phyloP scores from a whole-genome alignment of 2,888 invertebrate genomes.

The Trichopoda pennipes region DNA sequence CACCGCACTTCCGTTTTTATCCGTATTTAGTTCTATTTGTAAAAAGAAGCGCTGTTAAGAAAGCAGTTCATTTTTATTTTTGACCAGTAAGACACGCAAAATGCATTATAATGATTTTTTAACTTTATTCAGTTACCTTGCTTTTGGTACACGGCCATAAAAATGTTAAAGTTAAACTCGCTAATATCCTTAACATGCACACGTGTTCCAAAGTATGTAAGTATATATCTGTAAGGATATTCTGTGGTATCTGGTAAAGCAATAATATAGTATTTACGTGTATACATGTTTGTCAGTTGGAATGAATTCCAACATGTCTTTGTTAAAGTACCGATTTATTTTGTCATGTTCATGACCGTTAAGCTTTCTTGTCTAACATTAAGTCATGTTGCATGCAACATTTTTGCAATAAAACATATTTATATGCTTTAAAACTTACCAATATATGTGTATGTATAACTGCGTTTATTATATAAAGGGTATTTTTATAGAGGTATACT shows the following conservation, averaged over 20 bases:
- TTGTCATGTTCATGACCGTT: slow-evolving; percentile 52
- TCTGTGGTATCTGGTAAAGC: background rate
- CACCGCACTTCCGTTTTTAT: too few species aligned
- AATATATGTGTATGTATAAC: background rate
- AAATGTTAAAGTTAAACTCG: slow-evolving; percentile 32
- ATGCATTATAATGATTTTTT: slow-evolving; percentile 12
- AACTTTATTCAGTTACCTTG: slow-evolving; percentile 31
- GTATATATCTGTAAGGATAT: background rate
- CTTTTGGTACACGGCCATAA: slow-evolving; percentile 12
- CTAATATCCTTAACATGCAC: slow-evolving; percentile 29
- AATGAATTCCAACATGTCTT: slow-evolving; percentile 26
- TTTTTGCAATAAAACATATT: slow-evolving; percentile 37
- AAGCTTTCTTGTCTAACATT: slow-evolving; percentile 56
- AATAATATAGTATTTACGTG: slow-evolving; percentile 16
- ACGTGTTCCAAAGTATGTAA: background rate
- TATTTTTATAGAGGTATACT: too few species aligned
- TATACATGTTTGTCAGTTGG: background rate
- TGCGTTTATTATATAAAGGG: too few species aligned
- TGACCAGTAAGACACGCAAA: too few species aligned
- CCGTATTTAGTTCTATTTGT: too few species aligned
- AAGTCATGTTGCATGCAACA: slow-evolving; percentile 59
- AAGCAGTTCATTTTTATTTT: too few species aligned
- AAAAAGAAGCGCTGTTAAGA: too few species aligned
- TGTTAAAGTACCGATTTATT: slow-evolving; percentile 2
- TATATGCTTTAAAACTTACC: background rate